Evolutionary conservation across 2,113 vertebrate species (phyloP), one percentile per base, ranked within the genome.

Genomic region (Platichthys stellatus): DNA sequence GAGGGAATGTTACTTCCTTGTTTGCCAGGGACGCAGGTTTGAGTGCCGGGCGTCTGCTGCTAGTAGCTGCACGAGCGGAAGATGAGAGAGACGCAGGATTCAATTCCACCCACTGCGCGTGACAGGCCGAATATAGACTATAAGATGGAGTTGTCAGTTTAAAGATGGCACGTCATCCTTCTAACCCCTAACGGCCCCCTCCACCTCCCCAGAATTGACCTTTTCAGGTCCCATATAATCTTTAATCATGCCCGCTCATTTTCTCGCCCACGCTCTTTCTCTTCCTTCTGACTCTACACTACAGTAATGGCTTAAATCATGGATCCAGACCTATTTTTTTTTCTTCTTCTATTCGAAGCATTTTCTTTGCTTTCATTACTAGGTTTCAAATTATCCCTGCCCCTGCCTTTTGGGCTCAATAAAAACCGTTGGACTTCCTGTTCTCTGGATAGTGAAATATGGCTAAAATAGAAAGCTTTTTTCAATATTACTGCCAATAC

Each of bases 291-390:
- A 56, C 56, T 71, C 18, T 43, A 56, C 57, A 57, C 69, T 61
- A 81, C 83, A 88, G 78, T 80, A 79, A 83, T 74, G 53, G 54
- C 82, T 83, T 35, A 40, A 53, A 67, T 66, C 24, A 26, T 1
- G 26, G 26, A 86, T 75, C 63, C 59, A 74, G 74, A 23, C 74
- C 69, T 65, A 58, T 7, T 20, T 67, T 79, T 68, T 43, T 74
- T 45, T 69, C 59, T 72, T 45, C 54, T 23, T 79, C 82, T 65
- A 86, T 90, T 86, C 66, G 80, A 72, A 68, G 40, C 82, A 79
- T 85, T 90, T 88, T 76, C 76, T 87, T 88, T 31, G 18, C 86
- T 88, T 88, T 91, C 84, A 90, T 81, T 69, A 85, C 62, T 69
- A 83, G 72, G 85, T 87, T 90, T 81, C 86, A 54, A 54, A 92